Evolutionary conservation across 1,140 invertebrate genomes (phyloP), one percentile per base, ranked within the genome.

Genomic region (Chelonus insularis): DNA sequence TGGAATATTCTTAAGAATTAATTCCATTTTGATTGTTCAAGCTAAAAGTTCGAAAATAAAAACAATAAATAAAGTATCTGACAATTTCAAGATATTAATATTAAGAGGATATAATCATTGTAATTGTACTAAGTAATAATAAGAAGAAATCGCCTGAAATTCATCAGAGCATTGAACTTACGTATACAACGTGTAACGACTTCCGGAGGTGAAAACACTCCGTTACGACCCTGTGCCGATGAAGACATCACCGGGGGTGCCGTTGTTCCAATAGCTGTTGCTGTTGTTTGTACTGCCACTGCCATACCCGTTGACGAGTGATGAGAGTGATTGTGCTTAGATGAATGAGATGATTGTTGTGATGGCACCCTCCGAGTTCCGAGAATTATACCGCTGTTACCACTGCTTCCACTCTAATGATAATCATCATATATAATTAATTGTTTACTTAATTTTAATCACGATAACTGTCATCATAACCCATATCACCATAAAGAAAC

Each of bases 271-370:
- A 64, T n/a, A 65, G 58, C 59, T 71, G 69, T 45, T 68, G 60
- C 1, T 70, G 68, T 18, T 3, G 29, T 34, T 23, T 4, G 4
- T 4, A 9, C 29, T 4, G 32, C 25, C 1, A 14, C 36, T 29
- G 21, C 39, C 9, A 52, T 41, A 7, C 29, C 48, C 7, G 29
- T 20, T 59, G 59, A 60, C 4, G 69, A 76, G 18, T 70, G 66
- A 48, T 71, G 68, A 8, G 73, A 79, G 50, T 70, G 70, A 62
- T 66, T 76, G 47, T 67, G 78, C 62, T 76, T 80, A 2, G 74
- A 79, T n/a, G 75, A 80, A 29, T 81, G 71, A 56, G 79, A 81
- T 14, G 79, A 82, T 59, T 79, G 75, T 37, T 80, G 75, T 0
- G 73, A 76, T 0, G 66, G 63, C 55, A 67, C 66, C 39, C 74